Conservation (phyloP, 2,113 vertebrate genomes). For the Puffinus mauretanicus region DNA sequence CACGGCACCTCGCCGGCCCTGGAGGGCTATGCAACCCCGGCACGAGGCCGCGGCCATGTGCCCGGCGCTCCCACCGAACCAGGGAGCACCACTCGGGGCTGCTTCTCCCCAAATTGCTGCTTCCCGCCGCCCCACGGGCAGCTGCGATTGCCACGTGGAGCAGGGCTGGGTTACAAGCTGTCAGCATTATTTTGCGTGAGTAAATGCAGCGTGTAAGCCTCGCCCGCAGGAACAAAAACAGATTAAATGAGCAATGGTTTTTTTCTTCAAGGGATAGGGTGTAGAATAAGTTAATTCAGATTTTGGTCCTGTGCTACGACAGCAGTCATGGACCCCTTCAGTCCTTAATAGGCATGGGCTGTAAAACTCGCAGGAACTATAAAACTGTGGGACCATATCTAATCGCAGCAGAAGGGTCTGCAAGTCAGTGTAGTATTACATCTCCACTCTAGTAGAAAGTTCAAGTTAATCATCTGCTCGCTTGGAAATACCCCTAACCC, state of each 20-base stretch:
- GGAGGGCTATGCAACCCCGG: neutral
- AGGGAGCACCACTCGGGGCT: neutral
- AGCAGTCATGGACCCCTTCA: neutral
- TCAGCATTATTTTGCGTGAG: neutral
- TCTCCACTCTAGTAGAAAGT: neutral
- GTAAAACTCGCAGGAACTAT: neutral
- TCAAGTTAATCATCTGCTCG: neutral
- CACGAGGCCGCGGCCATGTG: neutral
- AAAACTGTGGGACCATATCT: neutral
- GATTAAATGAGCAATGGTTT: neutral
- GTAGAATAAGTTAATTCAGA: neutral
- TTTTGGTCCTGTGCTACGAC: neutral
- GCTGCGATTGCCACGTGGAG: conserved; percentile 9
- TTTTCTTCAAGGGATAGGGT: neutral
- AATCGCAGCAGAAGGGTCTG: neutral
- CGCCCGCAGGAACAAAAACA: neutral
- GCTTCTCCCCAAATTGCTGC: neutral
- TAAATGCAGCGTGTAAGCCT: neutral
- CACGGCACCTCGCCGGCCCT: neutral
- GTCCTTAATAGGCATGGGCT: neutral
- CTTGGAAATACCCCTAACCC: neutral
- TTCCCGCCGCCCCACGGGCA: neutral
- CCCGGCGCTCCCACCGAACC: fast-evolving
- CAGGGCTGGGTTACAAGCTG: neutral
- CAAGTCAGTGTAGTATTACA: neutral